Evolutionary conservation across 2,888 invertebrate species (phyloP), one percentile per base, ranked within the genome.

Genomic region (Epistrophella euchroma): DNA sequence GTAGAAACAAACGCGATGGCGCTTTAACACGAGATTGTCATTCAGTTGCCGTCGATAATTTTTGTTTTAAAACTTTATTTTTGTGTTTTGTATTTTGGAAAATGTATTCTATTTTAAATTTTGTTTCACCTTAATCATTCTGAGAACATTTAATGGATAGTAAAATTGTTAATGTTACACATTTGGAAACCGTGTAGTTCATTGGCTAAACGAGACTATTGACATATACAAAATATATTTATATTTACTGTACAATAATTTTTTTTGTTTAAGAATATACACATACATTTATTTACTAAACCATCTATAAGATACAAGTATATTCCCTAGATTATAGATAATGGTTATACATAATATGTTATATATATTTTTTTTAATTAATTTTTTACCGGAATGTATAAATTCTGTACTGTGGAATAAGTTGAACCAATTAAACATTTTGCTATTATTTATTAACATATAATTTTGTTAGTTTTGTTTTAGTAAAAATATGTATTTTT

Each of bases 31-130:
- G 83, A 87, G 87, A 87, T 87, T 87, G 87, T 87, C 87, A 87
- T 87, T 87, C 87, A 87, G 87, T 87, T 87, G 87, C 87, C 87
- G 87, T 87, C 87, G 87, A 87, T 87, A 87, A 86, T 68, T 72
- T 62, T 55, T 72, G 0, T 13, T 68, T 52, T 75, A 22, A n/a
- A n/a, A 37, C 32, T 66, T 32, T 68, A 50, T 60, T 19, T 68
- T n/a, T 73, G 32, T 80, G 60, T 60, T 80, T 50, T 62, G n/a
- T 78, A 50, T 68, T 58, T 76, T 43, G 81, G 37, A 86, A 81
- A 81, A 77, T 73, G 71, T 76, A 71, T 70, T 83, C 58, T 83
- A 75, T 60, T 32, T 56, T 15, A 37, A 32, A 22, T 58, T 58
- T 35, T 35, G 32, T 58, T 62, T 73, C 25, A 52, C 25, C 52